Conservation (phyloP, 2,888 invertebrate species). For the Helleia helle region DNA sequence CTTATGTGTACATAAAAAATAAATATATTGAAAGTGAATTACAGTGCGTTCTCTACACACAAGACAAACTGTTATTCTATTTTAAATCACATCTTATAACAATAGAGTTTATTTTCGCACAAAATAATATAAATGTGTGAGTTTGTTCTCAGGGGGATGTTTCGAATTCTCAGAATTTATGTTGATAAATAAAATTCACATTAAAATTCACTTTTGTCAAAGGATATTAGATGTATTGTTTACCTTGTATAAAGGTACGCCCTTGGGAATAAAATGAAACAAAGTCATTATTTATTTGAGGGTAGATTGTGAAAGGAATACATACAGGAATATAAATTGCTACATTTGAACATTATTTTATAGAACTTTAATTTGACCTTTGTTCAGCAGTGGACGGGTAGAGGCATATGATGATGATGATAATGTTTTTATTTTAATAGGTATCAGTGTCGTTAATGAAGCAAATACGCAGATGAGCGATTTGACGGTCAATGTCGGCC, state of each 20-base stretch:
- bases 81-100: not conserved
- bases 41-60: not conserved
- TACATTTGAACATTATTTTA: no score
- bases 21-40: constrained; percentile 4
- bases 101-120: not conserved
- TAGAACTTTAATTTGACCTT: no score
- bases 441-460: no score
- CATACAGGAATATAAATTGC: no score
- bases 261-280: not conserved
- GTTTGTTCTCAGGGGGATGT: not conserved
- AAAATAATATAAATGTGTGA: not conserved
- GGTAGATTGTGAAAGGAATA: not conserved
- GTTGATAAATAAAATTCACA: constrained; percentile 4
- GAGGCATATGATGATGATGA: no score
- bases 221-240: not conserved
- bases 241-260: not conserved
- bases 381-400: no score
- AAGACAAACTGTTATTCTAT: not conserved
- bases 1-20: no score
- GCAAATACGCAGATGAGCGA: no score
- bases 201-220: not conserved
- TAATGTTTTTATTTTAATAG: no score
- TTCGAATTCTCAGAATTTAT: constrained; percentile 3
- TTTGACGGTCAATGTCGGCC: no score
- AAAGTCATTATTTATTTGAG: constrained; percentile 1